These are phyloP conservation scores for Corydoras sp. DNA, from an alignment of 2,113 vertebrate species.

Conservation along the genomic window DNA sequence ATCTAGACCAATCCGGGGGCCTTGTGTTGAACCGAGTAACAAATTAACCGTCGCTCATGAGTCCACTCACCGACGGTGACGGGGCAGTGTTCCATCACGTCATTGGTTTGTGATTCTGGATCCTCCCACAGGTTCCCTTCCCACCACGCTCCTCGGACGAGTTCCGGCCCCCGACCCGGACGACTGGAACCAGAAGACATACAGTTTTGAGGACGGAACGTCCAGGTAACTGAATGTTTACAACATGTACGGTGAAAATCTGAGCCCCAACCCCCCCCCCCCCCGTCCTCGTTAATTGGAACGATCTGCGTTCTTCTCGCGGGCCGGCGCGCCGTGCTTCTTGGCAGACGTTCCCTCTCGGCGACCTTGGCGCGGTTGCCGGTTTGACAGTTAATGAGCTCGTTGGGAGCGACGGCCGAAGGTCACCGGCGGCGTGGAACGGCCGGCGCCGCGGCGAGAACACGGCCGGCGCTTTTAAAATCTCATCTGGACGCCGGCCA, in stretches of 20 bases:
- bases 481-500: too few species aligned
- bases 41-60: too few species aligned
- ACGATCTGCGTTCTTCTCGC: background rate
- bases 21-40: too few species aligned
- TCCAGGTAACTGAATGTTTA: conserved; percentile 62
- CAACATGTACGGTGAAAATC: too few species aligned
- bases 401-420: conserved; percentile 44
- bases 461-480: too few species aligned
- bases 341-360: conserved; percentile 28
- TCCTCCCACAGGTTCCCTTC: conserved; percentile 71
- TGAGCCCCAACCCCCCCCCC: too few species aligned
- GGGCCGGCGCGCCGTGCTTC: conserved; percentile 29
- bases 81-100: too few species aligned
- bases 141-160: conserved; percentile 68
- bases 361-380: conserved; percentile 44
- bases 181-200: conserved; percentile 81
- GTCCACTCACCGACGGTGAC: too few species aligned
- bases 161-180: conserved; percentile 78
- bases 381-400: conserved; percentile 51
- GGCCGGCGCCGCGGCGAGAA: background rate
- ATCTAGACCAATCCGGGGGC: too few species aligned
- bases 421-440: conserved; percentile 44
- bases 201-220: conserved; percentile 74
- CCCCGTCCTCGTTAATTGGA: too few species aligned
- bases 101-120: too few species aligned